A percentile compares a stretch with the other conserved stretches of the same genome.
Conservation (phyloP, 2,797 vertebrate species). For the Hephaestus fuliginosus region DNA sequence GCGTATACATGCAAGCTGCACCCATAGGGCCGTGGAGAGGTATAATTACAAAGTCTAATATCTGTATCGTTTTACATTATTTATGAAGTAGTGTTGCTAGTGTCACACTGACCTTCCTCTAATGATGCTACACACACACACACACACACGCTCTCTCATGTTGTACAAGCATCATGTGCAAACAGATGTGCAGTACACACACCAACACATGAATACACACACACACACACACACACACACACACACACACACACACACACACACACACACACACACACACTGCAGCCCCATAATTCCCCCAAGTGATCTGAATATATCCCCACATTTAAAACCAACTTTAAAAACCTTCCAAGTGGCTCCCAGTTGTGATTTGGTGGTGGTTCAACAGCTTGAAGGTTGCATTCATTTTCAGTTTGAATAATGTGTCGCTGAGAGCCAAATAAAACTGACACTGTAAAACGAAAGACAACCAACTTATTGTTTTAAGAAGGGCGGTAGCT, state of each 20-base stretch:
- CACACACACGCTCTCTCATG: constrained; percentile 11
- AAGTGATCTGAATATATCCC: constrained; percentile 59
- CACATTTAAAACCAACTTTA: constrained; percentile 60
- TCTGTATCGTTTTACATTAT: constrained; percentile 80
- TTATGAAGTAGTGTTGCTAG: constrained; percentile 75
- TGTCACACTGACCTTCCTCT: constrained; percentile 80
- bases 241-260: neutral
- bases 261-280: neutral
- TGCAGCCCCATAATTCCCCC: constrained; percentile 45
- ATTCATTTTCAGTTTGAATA: constrained; percentile 67
- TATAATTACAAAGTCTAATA: constrained; percentile 85
- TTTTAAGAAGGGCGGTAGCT: constrained; percentile 38
- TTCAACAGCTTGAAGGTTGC: constrained; percentile 66
- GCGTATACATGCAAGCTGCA: constrained; percentile 52
- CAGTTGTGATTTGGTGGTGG: constrained; percentile 63
- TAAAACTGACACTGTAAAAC: constrained; percentile 37
- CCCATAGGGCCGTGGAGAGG: constrained; percentile 53
- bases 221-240: neutral
- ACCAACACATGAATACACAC: constrained; percentile 4
- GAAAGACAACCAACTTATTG: constrained; percentile 54
- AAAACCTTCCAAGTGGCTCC: constrained; percentile 68
- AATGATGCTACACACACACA: constrained; percentile 66
- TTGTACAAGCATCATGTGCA: constrained; percentile 33
- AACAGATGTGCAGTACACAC: constrained; percentile 22
- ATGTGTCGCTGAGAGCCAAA: constrained; percentile 51